phyloP scores from a whole-genome alignment of 2,797 vertebrate species.

The Chelon labrosus region DNA sequence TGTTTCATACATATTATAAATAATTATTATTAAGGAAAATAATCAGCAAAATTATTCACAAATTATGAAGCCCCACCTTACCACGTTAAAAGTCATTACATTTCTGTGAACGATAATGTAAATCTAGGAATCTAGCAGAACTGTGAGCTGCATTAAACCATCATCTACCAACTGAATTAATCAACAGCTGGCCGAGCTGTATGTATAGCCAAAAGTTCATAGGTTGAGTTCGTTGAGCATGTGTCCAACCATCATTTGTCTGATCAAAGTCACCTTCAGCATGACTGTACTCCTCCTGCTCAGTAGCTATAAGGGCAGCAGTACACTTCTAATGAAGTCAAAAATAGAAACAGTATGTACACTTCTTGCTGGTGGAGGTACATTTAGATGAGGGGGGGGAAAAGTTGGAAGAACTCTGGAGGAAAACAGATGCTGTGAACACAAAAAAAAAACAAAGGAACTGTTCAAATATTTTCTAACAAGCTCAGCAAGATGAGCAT shows the following conservation, averaged over 20 bases:
- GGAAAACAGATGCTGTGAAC: conserved; percentile 1
- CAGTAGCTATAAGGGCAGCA: conserved; percentile 32
- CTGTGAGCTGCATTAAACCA: too few relatives aligned
- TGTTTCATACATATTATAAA: too few relatives aligned
- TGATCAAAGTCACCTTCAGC: conserved; percentile 51
- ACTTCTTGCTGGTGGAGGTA: not conserved
- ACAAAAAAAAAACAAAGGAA: conserved; percentile 21
- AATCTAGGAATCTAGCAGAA: not conserved
- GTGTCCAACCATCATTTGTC: conserved; percentile 6
- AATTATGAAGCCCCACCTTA: too few relatives aligned
- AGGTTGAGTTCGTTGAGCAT: not conserved
- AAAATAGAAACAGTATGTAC: conserved; percentile 12
- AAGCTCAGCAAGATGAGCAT: conserved; percentile 1
- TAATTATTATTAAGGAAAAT: not conserved
- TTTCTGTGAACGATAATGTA: not conserved
- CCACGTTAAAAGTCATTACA: not conserved
- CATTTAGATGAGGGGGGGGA: not conserved
- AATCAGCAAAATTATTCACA: not conserved
- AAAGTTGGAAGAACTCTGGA: not conserved
- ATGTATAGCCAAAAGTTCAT: not conserved
- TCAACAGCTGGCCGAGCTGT: not conserved
- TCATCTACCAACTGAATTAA: not conserved
- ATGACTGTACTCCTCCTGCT: conserved; percentile 16
- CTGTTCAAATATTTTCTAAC: conserved; percentile 19
- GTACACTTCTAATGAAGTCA: conserved; percentile 30